Base-by-base conservation (phyloP, 2,888 invertebrate genomes). In the Lasioglossum vierecki region DNA sequence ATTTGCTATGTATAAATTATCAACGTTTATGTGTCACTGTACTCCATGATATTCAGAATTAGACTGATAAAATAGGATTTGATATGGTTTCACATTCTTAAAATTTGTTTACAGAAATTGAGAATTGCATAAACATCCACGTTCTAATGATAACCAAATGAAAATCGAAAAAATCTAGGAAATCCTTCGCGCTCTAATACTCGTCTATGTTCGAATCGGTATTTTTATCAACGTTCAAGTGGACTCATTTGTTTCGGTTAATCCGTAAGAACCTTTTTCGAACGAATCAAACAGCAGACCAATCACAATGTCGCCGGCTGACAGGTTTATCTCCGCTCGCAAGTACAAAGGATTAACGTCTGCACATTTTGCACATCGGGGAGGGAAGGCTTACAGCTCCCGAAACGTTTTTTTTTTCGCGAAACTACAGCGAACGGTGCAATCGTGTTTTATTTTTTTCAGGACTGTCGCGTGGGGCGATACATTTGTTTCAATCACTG, bases 271-370 rank as follows among this genome's bases (percentile, higher is more conserved):
- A 78, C 60, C 46, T 74, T 18, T 66, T 22, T 49, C 6, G n/a
- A 70, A 53, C 53, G 35, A 35, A 83, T 83, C 78, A 75, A 75
- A 77, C 72, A 8, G 35, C 39, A 57, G 44, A 26, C 84, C 75
- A 76, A 79, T 84, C 78, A 18, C 26, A 3, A 22, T 46, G 68
- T 49, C 15, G 60, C 41, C 60, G 35, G 13, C 18, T 71, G 22
- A n/a, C 46, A 41, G 84, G 13, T 76, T 84, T 84, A 84, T 79
- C 74, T 72, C 44, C 22, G 70, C 30, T 26, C 63, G 60, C 84
- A 79, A 71, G 84, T 79, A 78, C n/a, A 84, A 84, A 57, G 84
- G 84, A 84, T 84, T 84, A 84, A 76, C 75, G 26, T 71, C 49
- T 57, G 30, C 74, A 46, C 71, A 66, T 75, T 78, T 73, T 73